Evolutionary conservation across 2,113 vertebrate genomes (phyloP).

Genomic region (Crotalus helleri): DNA sequence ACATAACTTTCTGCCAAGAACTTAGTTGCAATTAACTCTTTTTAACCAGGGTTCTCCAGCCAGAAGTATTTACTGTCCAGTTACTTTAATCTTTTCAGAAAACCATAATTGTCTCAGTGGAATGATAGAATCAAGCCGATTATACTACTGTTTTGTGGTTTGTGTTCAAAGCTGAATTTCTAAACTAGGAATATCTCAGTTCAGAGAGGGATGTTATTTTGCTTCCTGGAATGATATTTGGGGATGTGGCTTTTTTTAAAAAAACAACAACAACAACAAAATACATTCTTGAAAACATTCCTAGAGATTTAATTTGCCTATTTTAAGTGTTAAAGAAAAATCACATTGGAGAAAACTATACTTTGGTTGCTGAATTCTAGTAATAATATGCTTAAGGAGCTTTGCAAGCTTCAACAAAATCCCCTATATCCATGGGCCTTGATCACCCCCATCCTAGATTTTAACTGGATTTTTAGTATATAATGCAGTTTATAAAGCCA

Average conservation of each 20-base stretch:
- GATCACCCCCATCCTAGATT: neutral
- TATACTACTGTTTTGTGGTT: neutral
- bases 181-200: neutral
- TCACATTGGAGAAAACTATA: neutral
- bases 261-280: too few relatives aligned
- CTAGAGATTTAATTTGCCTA: neutral
- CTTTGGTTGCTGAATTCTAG: neutral
- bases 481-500: neutral
- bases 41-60: neutral
- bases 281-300: neutral
- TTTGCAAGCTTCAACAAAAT: neutral
- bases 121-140: neutral
- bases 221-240: neutral
- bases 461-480: neutral
- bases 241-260: neutral
- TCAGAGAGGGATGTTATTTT: neutral
- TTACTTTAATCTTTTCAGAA: neutral
- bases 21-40: constrained; percentile 7
- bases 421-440: neutral
- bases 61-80: neutral
- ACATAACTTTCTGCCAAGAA: neutral
- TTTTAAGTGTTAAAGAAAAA: neutral
- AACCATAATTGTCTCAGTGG: neutral
- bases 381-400: neutral
- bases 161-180: neutral